These are phyloP conservation scores for Polydrusus cervinus DNA, from an alignment of 2,888 invertebrate genomes.

Conservation along the genomic window DNA sequence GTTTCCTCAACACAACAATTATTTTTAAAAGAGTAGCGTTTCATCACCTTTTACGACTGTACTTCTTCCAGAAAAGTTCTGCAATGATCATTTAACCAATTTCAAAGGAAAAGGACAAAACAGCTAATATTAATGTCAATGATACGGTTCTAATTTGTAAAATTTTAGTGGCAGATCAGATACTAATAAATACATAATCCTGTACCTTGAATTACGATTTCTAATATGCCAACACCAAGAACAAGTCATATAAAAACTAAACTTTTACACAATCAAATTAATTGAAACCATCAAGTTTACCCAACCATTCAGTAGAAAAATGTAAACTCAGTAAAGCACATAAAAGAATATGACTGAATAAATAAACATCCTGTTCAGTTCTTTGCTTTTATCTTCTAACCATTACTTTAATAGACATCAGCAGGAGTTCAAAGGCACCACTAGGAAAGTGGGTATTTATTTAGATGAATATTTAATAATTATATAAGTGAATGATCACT, in stretches of 20 bases:
- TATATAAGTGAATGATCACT: neutral
- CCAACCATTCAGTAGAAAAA: neutral
- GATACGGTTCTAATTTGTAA: too few relatives aligned
- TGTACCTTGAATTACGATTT: neutral
- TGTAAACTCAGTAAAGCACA: neutral
- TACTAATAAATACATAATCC: too few relatives aligned
- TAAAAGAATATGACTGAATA: neutral
- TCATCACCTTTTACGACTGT: too few relatives aligned
- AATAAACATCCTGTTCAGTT: slow-evolving; percentile 16
- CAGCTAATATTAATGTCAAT: too few relatives aligned
- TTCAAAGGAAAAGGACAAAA: too few relatives aligned
- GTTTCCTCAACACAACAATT: too few relatives aligned
- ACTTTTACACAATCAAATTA: neutral
- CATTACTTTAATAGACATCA: neutral
- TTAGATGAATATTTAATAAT: neutral
- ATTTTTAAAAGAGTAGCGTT: too few relatives aligned
- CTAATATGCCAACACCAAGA: neutral
- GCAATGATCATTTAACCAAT: too few relatives aligned
- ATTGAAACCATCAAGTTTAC: neutral
- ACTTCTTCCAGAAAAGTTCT: too few relatives aligned
- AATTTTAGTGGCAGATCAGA: too few relatives aligned
- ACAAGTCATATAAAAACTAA: neutral
- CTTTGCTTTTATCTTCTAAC: neutral
- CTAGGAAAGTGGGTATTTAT: neutral
- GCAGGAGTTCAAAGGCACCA: neutral